A percentile compares a stretch with the other conserved stretches of the same genome.
These are phyloP conservation scores for Timandra comae DNA, from an alignment of 2,888 invertebrate genomes.

Conservation along the genomic window DNA sequence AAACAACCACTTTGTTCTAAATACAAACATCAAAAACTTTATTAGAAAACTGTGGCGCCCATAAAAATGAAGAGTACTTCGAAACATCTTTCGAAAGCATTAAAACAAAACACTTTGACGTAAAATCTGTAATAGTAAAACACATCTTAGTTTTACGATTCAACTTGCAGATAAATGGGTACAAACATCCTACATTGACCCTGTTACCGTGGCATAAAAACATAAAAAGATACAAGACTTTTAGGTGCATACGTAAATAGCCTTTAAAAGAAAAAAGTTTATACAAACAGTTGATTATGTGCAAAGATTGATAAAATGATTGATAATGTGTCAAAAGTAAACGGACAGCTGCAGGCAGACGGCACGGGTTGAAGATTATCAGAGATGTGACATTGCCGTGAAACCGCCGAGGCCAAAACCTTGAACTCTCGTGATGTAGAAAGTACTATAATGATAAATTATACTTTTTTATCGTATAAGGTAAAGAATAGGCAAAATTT, in stretches of 20 bases:
- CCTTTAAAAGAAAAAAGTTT: conserved; percentile 18
- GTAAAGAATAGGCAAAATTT: no score
- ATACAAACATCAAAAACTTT: no score
- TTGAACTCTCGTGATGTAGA: conserved; percentile 15
- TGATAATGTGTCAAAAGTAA: conserved; percentile 33
- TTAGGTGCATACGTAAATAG: conserved; percentile 1
- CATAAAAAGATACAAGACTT: conserved; percentile 11
- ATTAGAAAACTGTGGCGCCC: no score
- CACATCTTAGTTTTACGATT: conserved; percentile 19
- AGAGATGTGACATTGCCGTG: conserved; percentile 30
- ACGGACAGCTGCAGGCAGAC: conserved; percentile 27
- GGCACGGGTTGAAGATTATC: conserved; percentile 35
- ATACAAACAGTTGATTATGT: conserved; percentile 29
- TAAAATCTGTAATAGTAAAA: conserved; percentile 14
- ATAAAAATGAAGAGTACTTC: neutral
- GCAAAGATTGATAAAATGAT: conserved; percentile 34
- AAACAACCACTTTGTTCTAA: no score
- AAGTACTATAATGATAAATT: neutral
- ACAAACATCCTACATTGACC: conserved; percentile 16
- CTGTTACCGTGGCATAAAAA: conserved; percentile 22
- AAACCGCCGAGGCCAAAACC: conserved; percentile 21
- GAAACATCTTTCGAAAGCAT: conserved; percentile 18
- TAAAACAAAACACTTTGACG: conserved; percentile 10
- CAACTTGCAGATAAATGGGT: conserved; percentile 17
- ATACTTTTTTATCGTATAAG: no score